A percentile compares a stretch with the other conserved stretches of the same genome.
Evolutionary conservation across 2,888 invertebrate genomes (phyloP).

Genomic region (Hirtodrosophila duncani): DNA sequence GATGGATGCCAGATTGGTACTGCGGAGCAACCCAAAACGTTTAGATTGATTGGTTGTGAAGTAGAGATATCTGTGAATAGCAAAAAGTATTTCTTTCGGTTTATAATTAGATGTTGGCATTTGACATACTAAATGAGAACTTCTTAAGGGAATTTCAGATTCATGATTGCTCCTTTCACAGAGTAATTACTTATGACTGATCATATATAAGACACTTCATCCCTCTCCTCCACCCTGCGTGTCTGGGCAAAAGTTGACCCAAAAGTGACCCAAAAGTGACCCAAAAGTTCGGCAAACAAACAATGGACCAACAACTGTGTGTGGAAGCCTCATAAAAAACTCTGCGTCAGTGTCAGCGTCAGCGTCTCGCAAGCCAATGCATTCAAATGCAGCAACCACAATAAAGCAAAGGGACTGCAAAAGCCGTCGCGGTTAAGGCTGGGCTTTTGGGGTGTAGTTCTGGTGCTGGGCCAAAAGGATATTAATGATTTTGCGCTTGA

Average conservation of each 20-base stretch:
- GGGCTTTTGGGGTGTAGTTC: constrained; percentile 10
- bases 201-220: too few species aligned
- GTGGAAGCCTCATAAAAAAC: constrained; percentile 59
- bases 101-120: too few species aligned
- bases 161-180: too few species aligned
- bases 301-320: constrained; percentile 37
- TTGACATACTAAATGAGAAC: too few species aligned
- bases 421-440: background rate
- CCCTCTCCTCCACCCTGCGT: background rate
- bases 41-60: constrained; percentile 10
- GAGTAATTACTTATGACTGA: too few species aligned
- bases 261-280: constrained; percentile 48
- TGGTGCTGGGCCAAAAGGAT: constrained; percentile 52
- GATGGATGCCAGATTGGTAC: constrained; percentile 38
- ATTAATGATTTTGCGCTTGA: constrained; percentile 77
- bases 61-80: too few species aligned
- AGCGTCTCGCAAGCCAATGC: constrained; percentile 13
- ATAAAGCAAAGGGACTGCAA: constrained; percentile 10
- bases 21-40: constrained; percentile 10
- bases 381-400: constrained; percentile 43
- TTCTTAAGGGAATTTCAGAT: too few species aligned
- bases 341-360: constrained; percentile 3
- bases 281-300: constrained; percentile 32
- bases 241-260: constrained; percentile 36
- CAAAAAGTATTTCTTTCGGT: too few species aligned